Conservation (phyloP, 2,113 vertebrate genomes). For the Entomyzon cyanotis region DNA sequence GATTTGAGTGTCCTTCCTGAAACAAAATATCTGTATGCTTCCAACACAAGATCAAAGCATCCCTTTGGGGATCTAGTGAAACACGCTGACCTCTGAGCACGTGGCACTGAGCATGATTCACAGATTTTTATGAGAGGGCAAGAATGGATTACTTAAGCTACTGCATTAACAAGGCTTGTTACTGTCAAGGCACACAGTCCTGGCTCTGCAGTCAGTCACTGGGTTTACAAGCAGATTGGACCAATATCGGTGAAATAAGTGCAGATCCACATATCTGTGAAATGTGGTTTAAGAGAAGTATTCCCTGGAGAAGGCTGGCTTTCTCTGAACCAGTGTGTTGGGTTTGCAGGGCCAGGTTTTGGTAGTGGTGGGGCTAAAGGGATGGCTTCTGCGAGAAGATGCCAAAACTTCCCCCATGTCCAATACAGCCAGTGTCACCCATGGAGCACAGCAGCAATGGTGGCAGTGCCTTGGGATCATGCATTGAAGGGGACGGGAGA, state of each 20-base stretch:
- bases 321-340: neutral
- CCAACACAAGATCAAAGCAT: neutral
- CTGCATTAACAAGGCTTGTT: neutral
- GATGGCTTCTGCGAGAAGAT: neutral
- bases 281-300: neutral
- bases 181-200: neutral
- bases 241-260: no score
- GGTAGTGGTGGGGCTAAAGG: neutral
- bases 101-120: accelerated
- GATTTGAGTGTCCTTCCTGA: neutral
- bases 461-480: neutral
- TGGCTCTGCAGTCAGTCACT: neutral
- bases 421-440: neutral
- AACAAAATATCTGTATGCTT: neutral
- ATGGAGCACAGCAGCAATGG: accelerated
- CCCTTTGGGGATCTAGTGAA: neutral
- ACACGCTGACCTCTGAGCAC: neutral
- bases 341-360: neutral
- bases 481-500: neutral
- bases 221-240: neutral
- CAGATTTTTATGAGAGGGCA: neutral
- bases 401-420: neutral
- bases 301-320: neutral
- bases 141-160: neutral
- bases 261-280: neutral